A percentile compares a stretch with the other conserved stretches of the same genome.
Conservation (phyloP, 2,797 vertebrate species). For the Ptychadena robeensis region DNA sequence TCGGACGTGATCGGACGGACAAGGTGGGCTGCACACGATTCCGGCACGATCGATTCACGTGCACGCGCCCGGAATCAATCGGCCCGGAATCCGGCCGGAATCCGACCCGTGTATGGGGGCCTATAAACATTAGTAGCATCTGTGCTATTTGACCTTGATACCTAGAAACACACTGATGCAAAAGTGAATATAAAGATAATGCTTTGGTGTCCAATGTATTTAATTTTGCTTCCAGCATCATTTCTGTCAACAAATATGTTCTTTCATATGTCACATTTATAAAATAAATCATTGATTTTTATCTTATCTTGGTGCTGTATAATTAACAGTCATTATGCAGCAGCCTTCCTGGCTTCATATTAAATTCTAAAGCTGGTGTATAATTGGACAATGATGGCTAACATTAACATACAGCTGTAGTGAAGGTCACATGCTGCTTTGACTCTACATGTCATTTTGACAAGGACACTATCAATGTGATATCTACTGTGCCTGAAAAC, state of each 20-base stretch:
- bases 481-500: background rate
- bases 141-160: background rate
- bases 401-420: conserved; percentile 16
- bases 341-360: background rate
- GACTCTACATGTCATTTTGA: conserved; percentile 1
- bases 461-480: conserved; percentile 1
- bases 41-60: too few relatives aligned
- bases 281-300: background rate
- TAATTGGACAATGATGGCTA: conserved; percentile 14
- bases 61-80: too few relatives aligned
- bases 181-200: too few relatives aligned
- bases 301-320: background rate
- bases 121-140: background rate
- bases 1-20: too few relatives aligned
- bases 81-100: too few relatives aligned
- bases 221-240: background rate
- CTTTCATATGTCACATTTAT: background rate
- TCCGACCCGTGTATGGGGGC: too few relatives aligned
- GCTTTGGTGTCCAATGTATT: background rate
- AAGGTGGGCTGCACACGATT: too few relatives aligned
- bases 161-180: background rate
- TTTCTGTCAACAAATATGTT: background rate
- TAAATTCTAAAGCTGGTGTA: background rate
- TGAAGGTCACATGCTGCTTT: conserved; percentile 15
- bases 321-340: background rate